Evolutionary conservation across 2,888 invertebrate genomes (phyloP), one percentile per base, ranked within the genome.

Genomic region (Euplexia lucipara): DNA sequence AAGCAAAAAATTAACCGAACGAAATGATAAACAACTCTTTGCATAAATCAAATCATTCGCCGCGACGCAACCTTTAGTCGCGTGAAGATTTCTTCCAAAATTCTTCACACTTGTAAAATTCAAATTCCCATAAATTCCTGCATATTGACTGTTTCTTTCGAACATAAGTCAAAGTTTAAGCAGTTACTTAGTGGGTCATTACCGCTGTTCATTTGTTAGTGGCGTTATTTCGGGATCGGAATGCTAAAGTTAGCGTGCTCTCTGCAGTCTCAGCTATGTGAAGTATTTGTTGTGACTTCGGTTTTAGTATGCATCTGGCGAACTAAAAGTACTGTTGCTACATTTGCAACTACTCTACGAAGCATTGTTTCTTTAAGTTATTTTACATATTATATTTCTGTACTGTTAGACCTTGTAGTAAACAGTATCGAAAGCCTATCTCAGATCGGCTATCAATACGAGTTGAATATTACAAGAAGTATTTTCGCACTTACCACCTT

Each of bases 151-250:
- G 16, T 53, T 52, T 53, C 52, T 59, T 61, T 41, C 42, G 32
- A 54, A 70, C 59, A 65, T 56, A 58, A 63, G 66, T 63, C 69
- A 63, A 78, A 75, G 61, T 63, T 68, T 49, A 64, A 60, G 57
- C 49, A 59, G 58, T 48, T 48, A 59, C 58, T 73, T 75, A 67
- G 67, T 81, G 65, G 74, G 74, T 84, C 83, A 81, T 83, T 85
- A 83, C 58, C 77, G 72, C 49, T 56, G 52, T 58, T 58, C 74
- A 68, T 77, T 75, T 79, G 78, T 79, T 67, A 75, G 67, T 59
- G 82, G 68, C 51, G 78, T 78, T 87, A 87, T 87, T 86, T 87
- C 73, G 56, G 79, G 84, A 75, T 65, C 37, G 81, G 82, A 78
- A 80, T 80, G 72, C 68, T 61, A 67, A 73, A 70, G 70, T 77